Percentiles rank a stretch among this genome's conserved stretches.
phyloP scores from a whole-genome alignment of 1,140 invertebrate species.

The Bombus confusus region DNA sequence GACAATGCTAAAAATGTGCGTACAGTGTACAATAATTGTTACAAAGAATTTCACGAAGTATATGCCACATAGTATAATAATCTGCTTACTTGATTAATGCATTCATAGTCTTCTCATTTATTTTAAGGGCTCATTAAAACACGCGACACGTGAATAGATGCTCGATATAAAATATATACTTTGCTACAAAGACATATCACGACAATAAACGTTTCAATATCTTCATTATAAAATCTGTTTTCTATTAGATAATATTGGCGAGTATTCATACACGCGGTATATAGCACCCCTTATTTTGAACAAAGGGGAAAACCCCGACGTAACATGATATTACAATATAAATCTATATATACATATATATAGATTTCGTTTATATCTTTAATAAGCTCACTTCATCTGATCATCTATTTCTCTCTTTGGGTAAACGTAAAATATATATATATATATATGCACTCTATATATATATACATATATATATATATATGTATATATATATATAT shows the following conservation, averaged over 20 bases:
- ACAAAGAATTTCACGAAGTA: conserved; percentile 66
- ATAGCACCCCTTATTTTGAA: conserved; percentile 66
- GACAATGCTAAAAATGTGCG: conserved; percentile 70
- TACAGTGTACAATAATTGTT: conserved; percentile 67
- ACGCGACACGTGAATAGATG: conserved; percentile 49
- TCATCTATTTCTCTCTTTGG: conserved; percentile 74
- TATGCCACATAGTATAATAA: conserved; percentile 61
- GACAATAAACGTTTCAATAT: conserved; percentile 68
- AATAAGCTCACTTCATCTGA: conserved; percentile 71
- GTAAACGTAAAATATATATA: conserved; percentile 78
- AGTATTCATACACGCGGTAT: conserved; percentile 62
- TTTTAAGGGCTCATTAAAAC: conserved; percentile 37
- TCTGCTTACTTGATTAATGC: conserved; percentile 30
- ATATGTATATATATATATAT: conserved; percentile 59
- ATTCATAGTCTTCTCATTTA: conserved; percentile 28
- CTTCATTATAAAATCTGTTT: conserved; percentile 70
- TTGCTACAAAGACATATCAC: conserved; percentile 65
- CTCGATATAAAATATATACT: conserved; percentile 69
- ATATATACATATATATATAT: conserved; percentile 73
- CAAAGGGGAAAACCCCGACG: conserved; percentile 47
- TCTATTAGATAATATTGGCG: conserved; percentile 66
- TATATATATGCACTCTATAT: conserved; percentile 60
- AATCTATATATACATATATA: conserved; percentile 26
- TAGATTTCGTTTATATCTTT: conserved; percentile 63
- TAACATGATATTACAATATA: conserved; percentile 66